A percentile compares a stretch with the other conserved stretches of the same genome.
These are phyloP conservation scores for Tachysurus fulvidraco DNA, from an alignment of 2,113 vertebrate species.

Conservation along the genomic window DNA sequence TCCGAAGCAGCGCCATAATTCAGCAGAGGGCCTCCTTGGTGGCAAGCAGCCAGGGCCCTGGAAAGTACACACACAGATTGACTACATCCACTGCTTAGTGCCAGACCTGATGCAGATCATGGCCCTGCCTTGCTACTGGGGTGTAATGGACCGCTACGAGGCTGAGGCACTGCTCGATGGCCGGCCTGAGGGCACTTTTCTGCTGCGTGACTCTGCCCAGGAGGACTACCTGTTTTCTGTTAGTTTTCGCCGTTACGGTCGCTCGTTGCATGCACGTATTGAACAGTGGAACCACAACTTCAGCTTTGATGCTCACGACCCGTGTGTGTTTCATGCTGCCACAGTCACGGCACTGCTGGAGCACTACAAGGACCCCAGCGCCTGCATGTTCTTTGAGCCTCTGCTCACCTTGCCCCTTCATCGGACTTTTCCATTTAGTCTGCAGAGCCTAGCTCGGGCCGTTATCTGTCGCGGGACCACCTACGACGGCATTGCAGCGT, in stretches of 20 bases:
- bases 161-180: slow-evolving; percentile 95
- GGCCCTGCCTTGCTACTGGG: slow-evolving; percentile 96
- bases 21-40: slow-evolving; percentile 83
- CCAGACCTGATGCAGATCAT: slow-evolving; percentile 93
- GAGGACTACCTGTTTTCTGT: slow-evolving; percentile 99
- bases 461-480: slow-evolving; percentile 94
- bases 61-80: slow-evolving; percentile 98
- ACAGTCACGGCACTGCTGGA: slow-evolving; percentile 95
- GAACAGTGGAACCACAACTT: slow-evolving; percentile 99
- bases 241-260: slow-evolving; percentile 97
- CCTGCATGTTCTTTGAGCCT: slow-evolving; percentile 99
- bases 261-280: slow-evolving; percentile 93
- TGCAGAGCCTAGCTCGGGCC: slow-evolving; percentile 95
- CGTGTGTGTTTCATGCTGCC: slow-evolving; percentile 97
- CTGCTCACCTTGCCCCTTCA: slow-evolving; percentile 94
- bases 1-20: slow-evolving; percentile 88
- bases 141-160: slow-evolving; percentile 97
- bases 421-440: slow-evolving; percentile 92
- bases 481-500: slow-evolving; percentile 91
- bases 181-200: slow-evolving; percentile 95
- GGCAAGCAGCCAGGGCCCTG: slow-evolving; percentile 85
- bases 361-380: slow-evolving; percentile 98
- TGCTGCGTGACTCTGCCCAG: slow-evolving; percentile 96
- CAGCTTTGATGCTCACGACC: slow-evolving; percentile 96
- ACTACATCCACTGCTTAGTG: slow-evolving; percentile 98